Evolutionary conservation across 2,797 vertebrate species (phyloP).

Genomic region (Allobates femoralis): DNA sequence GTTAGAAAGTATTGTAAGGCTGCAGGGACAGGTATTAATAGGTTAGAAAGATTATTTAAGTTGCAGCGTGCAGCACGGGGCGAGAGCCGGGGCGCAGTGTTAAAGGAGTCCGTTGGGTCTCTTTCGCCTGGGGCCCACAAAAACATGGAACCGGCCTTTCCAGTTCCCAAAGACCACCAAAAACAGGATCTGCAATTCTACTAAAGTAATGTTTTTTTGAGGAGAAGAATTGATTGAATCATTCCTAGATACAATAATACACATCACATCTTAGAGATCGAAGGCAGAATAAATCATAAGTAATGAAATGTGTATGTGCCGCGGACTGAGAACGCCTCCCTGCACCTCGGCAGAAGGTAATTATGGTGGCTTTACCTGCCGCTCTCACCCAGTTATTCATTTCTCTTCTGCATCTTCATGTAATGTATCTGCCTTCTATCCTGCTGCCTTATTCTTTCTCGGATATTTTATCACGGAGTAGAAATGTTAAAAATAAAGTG

Average conservation of each 20-base stretch:
- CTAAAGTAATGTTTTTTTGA: neutral
- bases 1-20: too few relatives aligned
- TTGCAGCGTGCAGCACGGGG: too few relatives aligned
- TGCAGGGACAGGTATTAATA: too few relatives aligned
- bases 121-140: too few relatives aligned
- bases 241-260: neutral
- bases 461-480: neutral
- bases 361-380: conserved; percentile 28
- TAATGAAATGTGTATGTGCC: conserved; percentile 62
- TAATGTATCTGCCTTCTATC: conserved; percentile 44
- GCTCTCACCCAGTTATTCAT: conserved; percentile 52
- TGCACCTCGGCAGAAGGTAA: conserved; percentile 29
- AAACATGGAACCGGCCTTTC: too few relatives aligned
- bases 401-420: conserved; percentile 60
- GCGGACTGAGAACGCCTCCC: conserved; percentile 56
- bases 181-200: neutral
- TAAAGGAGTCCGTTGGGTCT: too few relatives aligned
- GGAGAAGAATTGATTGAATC: conserved; percentile 14
- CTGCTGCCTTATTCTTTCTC: neutral
- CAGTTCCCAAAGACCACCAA: neutral
- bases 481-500: neutral
- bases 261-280: conserved; percentile 62
- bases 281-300: conserved; percentile 65
- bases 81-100: too few relatives aligned
- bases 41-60: too few relatives aligned